phyloP scores from a whole-genome alignment of 92 coral and sea anemone genomes.

The Pocillopora grandis region DNA sequence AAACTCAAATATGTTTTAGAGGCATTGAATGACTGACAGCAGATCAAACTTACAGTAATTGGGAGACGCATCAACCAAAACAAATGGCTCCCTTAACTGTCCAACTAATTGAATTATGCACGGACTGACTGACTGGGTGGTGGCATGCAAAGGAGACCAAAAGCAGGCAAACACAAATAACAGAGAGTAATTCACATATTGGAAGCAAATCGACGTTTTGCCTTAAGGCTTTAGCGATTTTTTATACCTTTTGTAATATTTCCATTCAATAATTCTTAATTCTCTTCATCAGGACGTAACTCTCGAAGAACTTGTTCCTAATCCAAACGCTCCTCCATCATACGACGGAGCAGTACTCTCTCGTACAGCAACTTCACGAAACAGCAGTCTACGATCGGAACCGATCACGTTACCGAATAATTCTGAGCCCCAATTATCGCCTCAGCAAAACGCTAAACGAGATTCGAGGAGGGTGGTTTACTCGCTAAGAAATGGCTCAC shows the following conservation, averaged over 20 bases:
- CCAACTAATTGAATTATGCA: neutral
- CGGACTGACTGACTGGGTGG: slow-evolving; percentile 13
- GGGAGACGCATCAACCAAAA: no score
- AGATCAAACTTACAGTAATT: neutral
- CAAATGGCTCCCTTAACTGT: neutral
- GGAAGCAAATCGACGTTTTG: no score
- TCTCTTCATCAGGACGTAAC: slow-evolving; percentile 19
- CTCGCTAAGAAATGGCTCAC: slow-evolving; percentile 84
- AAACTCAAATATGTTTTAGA: neutral
- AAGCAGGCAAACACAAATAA: no score
- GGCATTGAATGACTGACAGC: slow-evolving; percentile 17
- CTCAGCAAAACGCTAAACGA: slow-evolving; percentile 21
- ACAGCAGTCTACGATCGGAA: slow-evolving; percentile 48
- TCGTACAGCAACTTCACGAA: slow-evolving; percentile 40
- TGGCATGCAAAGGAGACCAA: no score
- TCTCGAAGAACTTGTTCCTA: slow-evolving; percentile 62
- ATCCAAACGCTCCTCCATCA: slow-evolving; percentile 45
- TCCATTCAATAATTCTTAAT: neutral
- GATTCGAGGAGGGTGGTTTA: slow-evolving; percentile 49
- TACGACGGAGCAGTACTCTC: slow-evolving; percentile 58
- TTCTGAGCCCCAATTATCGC: slow-evolving; percentile 31
- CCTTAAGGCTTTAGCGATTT: neutral
- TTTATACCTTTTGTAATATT: neutral
- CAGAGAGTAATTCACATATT: no score
- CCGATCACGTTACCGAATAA: slow-evolving; percentile 37